A percentile compares a stretch with the other conserved stretches of the same genome.
Conservation (phyloP, 23 tunicate species). For the Styela clava region DNA sequence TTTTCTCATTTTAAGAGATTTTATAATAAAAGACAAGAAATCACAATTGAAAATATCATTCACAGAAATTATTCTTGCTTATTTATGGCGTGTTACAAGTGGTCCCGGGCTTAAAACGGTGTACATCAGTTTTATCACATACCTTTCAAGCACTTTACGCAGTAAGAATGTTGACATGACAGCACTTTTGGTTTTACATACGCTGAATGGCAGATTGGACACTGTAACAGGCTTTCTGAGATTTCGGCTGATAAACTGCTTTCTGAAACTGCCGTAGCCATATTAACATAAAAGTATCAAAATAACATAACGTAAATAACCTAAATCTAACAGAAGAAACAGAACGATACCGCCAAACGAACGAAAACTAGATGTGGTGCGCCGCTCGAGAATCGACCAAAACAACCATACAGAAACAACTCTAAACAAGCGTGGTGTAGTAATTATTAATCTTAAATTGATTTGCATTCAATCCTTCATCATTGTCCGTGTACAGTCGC, state of each 20-base stretch:
- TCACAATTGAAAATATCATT: no score
- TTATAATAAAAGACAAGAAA: no score
- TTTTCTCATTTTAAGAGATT: no score
- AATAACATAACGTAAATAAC: no score
- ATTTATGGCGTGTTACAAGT: no score
- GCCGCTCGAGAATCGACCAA: neutral
- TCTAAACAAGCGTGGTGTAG: neutral
- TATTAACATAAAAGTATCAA: neutral
- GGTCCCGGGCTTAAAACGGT: no score
- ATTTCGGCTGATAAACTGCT: neutral
- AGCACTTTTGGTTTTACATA: constrained; percentile 40
- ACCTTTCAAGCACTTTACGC: constrained; percentile 50
- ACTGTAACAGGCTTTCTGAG: constrained; percentile 33
- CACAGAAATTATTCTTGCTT: no score
- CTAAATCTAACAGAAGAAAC: no score
- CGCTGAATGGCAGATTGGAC: constrained; percentile 46
- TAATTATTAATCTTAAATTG: neutral
- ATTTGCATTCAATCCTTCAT: no score
- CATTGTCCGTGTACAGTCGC: no score
- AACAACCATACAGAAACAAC: neutral
- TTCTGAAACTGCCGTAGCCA: neutral
- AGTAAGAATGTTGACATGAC: constrained; percentile 55
- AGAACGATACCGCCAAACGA: neutral
- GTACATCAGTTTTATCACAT: no score
- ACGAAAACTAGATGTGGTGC: neutral